Evolutionary conservation across 1,140 invertebrate species (phyloP).

Genomic region (Leptinotarsa undecemlineata): DNA sequence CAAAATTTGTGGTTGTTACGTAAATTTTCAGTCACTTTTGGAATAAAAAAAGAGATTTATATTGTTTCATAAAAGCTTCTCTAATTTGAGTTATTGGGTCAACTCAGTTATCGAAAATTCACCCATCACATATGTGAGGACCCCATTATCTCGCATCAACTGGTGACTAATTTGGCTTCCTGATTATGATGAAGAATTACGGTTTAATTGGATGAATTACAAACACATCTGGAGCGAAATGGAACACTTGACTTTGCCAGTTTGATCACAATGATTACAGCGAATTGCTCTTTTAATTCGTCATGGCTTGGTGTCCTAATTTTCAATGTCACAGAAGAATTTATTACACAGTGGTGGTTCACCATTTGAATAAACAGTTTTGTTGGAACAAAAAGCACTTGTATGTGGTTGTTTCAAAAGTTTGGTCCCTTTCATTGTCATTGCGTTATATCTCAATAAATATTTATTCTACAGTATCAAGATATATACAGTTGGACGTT

Average conservation of each 20-base stretch:
- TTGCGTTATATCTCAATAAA: background rate
- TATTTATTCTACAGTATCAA: too few species aligned
- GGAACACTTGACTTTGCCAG: background rate
- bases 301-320: background rate
- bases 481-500: too few species aligned
- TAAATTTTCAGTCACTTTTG: too few species aligned
- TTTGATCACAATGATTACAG: background rate
- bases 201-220: background rate
- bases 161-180: background rate
- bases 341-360: too few species aligned
- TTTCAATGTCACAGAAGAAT: background rate
- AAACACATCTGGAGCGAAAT: background rate
- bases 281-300: background rate
- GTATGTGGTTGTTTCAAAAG: background rate
- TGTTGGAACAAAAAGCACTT: background rate
- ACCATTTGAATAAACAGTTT: background rate
- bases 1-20: too few species aligned
- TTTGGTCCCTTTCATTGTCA: too few species aligned
- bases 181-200: background rate
- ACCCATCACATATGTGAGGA: background rate
- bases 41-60: too few species aligned
- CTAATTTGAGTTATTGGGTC: too few species aligned
- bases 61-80: too few species aligned
- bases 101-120: background rate
- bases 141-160: background rate